Evolutionary conservation across 2,888 invertebrate genomes (phyloP).

Genomic region (Scaptomyza caliginosa): DNA sequence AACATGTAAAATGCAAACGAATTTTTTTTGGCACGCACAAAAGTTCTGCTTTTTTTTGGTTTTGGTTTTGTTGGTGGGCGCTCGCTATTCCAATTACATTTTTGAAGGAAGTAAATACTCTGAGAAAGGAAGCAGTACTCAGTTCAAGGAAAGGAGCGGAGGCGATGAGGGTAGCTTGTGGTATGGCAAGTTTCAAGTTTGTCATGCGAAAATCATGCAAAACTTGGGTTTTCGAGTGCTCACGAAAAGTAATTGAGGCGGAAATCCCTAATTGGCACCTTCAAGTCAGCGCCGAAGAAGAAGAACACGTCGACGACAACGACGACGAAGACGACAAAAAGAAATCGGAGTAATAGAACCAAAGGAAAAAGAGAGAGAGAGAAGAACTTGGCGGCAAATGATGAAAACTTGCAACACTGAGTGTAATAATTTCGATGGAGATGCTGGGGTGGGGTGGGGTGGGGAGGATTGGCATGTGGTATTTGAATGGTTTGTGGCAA

Average conservation of each 20-base stretch:
- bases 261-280: constrained; percentile 80
- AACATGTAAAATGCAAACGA: constrained; percentile 73
- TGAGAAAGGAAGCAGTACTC: constrained; percentile 54
- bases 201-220: constrained; percentile 81
- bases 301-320: constrained; percentile 3
- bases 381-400: constrained; percentile 11
- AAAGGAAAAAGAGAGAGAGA: constrained; percentile 17
- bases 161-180: not conserved
- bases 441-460: not conserved
- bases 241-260: constrained; percentile 77
- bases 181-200: constrained; percentile 68
- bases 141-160: constrained; percentile 3
- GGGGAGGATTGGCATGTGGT: too few relatives aligned
- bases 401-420: constrained; percentile 52
- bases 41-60: constrained; percentile 19
- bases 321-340: constrained; percentile 33
- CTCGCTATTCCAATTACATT: constrained; percentile 66
- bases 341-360: constrained; percentile 54
- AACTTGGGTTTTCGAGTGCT: constrained; percentile 75
- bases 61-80: constrained; percentile 17
- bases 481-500: constrained; percentile 4
- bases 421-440: constrained; percentile 11
- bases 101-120: constrained; percentile 66
- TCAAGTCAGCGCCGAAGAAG: constrained; percentile 52
- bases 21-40: constrained; percentile 68